Evolutionary conservation across 2,797 vertebrate species (phyloP), one percentile per base, ranked within the genome.

Genomic region (Amblyraja radiata): DNA sequence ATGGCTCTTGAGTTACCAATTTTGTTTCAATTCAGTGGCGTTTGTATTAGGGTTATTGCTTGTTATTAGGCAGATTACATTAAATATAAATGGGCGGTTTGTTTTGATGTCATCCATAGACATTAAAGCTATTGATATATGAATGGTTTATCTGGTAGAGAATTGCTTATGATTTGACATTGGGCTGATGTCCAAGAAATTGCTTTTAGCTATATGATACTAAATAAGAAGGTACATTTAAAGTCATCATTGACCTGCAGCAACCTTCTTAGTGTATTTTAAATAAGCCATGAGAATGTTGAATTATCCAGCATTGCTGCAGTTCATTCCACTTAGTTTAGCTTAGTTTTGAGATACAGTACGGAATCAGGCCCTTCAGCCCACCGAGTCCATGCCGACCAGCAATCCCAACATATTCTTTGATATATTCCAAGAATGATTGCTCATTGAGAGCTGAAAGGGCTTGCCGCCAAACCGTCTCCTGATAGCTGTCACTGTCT

Each of bases 361-460:
- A 0, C 6, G 5, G 5, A 54, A 54, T 46, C 46, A 54, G 46
- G 46, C 46, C 5, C 46, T 54, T 54, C 46, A 54, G 5, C 46
- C 46, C 46, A 54, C 46, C 46, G 0, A 6, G 46, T 6, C 46
- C 46, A 54, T 54, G 46, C 46, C 46, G 5, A 54, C 46, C 46
- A 54, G 46, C 46, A 54, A 54, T 54, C 46, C 46, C 46, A 54
- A 54, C 46, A 54, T 54, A 54, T 54, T 54, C 3, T 54, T 92
- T 92, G 23, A 74, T 65, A 46, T 32, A 92, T 74, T 92, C 90
- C 54, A 91, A 63, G 83, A 25, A 46, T 76, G 68, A 92, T 92
- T 92, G 25, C 36, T 71, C n/a, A 92, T 54, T 74, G 90, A 92
- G 90, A 76, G 23, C n/a, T 58, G 39, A 92, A 76, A 46, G 36